Base-by-base conservation (phyloP, 2,113 vertebrate genomes). In the Leptobrachium ailaonicum region DNA sequence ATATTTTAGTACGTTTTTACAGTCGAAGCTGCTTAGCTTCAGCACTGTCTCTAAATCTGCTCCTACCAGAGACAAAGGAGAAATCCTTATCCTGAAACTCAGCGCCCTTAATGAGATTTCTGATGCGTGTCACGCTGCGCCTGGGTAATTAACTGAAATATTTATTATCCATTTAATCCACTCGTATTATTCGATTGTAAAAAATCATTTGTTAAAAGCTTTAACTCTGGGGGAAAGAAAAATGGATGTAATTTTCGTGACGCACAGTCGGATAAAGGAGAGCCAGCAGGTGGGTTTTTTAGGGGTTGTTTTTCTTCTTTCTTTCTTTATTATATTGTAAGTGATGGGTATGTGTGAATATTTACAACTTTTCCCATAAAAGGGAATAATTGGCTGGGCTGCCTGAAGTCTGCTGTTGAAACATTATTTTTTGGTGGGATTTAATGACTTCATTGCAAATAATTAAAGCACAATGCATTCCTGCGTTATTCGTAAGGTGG, bases 71-170 rank as follows among this genome's bases (percentile, higher is more conserved):
- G 56, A 60, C 56, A 60, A 60, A 60, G 56, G 13, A 60, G 13
- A 12, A 60, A 60, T 60, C 56, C 13, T 60, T 60, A 60, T 60
- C 13, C 56, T 3, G 13, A 60, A 60, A 60, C 56, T 14, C 10
- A 12, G 56, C 56, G 4, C 47, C 8, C 13, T 60, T 60, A 60
- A 60, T 60, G 56, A 60, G 56, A 60, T 60, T 60, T 60, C 13
- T 14, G 10, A 60, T 60, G 56, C 56, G 13, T 60, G 56, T 60
- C 56, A 12, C 13, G 56, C 56, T 14, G 56, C 13, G 56, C 56
- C 56, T 60, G 56, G 10, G 56, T 60, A 60, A 60, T 60, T 60
- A 60, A 14, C 56, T 60, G 56, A 60, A 60, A 60, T 60, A 60
- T 60, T 60, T 60, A 60, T 60, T 60, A 60, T 8, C 10, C 13